Base-by-base conservation (phyloP, 2,888 invertebrate genomes). In the Nematopogon swammerdamellus region DNA sequence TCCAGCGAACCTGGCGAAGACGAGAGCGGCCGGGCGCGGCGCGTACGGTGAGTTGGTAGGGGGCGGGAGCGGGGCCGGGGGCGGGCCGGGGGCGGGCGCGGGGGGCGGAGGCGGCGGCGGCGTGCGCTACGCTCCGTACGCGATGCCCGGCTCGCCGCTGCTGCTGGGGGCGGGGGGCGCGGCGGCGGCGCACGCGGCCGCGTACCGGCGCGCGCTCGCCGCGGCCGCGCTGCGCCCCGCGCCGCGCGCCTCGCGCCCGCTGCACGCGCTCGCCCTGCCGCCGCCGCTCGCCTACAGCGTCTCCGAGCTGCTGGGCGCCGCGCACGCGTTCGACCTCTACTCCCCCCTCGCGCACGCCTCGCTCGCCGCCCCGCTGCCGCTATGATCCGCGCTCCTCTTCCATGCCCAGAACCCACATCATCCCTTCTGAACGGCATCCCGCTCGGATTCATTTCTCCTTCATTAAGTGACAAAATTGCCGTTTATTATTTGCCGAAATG, bases 1-100 rank as follows among this genome's bases (percentile, higher is more conserved):
- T 70, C 98, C 98, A 65, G 92, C 94, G 63, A 95, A 94, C 80
- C 82, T 95, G 83, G 94, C 94, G 68, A 95, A 95, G 85, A 95
- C 94, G 81, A 88, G 95, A 75, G 94, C 94, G 73, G 92, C 94
- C 65, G 93, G 93, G 64, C 90, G 95, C 81, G 93, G 94, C 81
- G 92, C 94, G 84, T 95, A 95, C 88, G 95, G 95, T 95, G 94
- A 95, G 95, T 94, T 93, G 86, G 87, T 92, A 86, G 88, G 89
- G 81, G 85, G 86, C 79, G 82, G 82, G 71, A 80, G 84, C 74
- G 69, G 79, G 81, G 75, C 70, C 76, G 49, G 71, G 74, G 48
- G 62, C 67, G 53, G 72, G 82, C 54, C 70, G 72, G 17, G 67
- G 69, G 14, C 65, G 79, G 50, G 63, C 5, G 25, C 25, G 25